A percentile compares a stretch with the other conserved stretches of the same genome.
Evolutionary conservation across 2,113 vertebrate species (phyloP).

Genomic region (Cyanoramphus novaezelandiae): DNA sequence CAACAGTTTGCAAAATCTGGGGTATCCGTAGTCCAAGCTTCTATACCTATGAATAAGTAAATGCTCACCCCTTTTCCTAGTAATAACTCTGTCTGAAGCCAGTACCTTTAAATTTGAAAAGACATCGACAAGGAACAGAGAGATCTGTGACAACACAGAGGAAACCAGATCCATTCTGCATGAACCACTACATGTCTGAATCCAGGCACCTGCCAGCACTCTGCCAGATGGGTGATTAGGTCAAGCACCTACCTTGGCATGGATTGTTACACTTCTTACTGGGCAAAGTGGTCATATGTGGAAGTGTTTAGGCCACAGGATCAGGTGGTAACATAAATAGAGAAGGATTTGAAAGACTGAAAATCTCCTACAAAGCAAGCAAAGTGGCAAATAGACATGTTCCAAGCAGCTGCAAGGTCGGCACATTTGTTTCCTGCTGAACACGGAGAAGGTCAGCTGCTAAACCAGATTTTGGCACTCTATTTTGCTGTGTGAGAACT

Average conservation of each 20-base stretch:
- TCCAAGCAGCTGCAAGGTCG: background rate
- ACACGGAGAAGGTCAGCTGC: background rate
- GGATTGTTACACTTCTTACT: rapidly evolving
- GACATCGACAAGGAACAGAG: background rate
- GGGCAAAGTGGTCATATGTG: rapidly evolving
- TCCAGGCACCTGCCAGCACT: background rate
- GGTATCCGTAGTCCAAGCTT: background rate
- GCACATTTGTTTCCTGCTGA: background rate
- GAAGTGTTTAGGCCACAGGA: background rate
- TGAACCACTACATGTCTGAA: rapidly evolving
- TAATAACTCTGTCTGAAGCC: background rate
- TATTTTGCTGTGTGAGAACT: background rate
- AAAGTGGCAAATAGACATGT: background rate
- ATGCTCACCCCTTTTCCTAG: background rate
- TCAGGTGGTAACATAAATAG: background rate
- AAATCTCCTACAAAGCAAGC: background rate
- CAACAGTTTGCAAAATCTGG: background rate
- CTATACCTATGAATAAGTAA: background rate
- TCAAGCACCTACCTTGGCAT: background rate
- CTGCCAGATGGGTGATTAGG: rapidly evolving
- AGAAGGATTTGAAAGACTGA: background rate
- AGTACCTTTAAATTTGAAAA: background rate
- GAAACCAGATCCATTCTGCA: background rate
- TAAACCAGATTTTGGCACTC: background rate
- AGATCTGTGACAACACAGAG: background rate